Base-by-base conservation (phyloP, 2,888 invertebrate species). In the Tetragonula carbonaria region DNA sequence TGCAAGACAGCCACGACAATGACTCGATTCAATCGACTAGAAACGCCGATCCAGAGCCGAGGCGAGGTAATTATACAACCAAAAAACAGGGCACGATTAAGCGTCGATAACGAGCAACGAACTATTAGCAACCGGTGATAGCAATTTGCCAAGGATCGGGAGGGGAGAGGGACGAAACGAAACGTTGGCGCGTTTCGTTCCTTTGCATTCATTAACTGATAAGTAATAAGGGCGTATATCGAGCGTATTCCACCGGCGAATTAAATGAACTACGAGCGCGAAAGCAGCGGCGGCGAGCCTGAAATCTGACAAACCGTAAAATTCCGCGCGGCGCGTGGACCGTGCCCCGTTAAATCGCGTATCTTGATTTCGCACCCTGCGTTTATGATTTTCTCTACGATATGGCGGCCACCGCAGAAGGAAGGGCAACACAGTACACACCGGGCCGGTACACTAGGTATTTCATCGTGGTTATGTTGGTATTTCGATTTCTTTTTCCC, bases 301-400 rank as follows among this genome's bases (percentile, higher is more conserved):
- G 84, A 76, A 85, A 78, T 78, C 80, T 55, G 85, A 53, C 80
- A 65, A 80, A 84, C 71, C 78, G 81, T 78, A 78, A 86, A 81
- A 86, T 85, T 84, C 85, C 78, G 14, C 77, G 18, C 74, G 59
- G 66, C 62, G 59, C 84, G 77, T 55, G 38, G 53, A 62, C 59
- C 62, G 57, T 59, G 45, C 3, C 23, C 63, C 8, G 16, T 23
- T 45, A 45, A 45, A 45, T n/a, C 0, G n/a, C 68, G 57, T 86
- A 86, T 86, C 86, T 86, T 86, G 86, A 86, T 86, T 83, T 73
- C 75, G 55, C 86, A 82, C 82, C 82, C 82, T 74, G 72, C 78
- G 86, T 86, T 86, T 86, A 86, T 63, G 86, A 81, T 86, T 84
- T 84, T 84, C 86, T 79, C 81, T 66, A 72, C 74, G 86, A 87